Evolutionary conservation across 2,888 invertebrate species (phyloP), one percentile per base, ranked within the genome.

Genomic region (Lasioglossum leucozonium): DNA sequence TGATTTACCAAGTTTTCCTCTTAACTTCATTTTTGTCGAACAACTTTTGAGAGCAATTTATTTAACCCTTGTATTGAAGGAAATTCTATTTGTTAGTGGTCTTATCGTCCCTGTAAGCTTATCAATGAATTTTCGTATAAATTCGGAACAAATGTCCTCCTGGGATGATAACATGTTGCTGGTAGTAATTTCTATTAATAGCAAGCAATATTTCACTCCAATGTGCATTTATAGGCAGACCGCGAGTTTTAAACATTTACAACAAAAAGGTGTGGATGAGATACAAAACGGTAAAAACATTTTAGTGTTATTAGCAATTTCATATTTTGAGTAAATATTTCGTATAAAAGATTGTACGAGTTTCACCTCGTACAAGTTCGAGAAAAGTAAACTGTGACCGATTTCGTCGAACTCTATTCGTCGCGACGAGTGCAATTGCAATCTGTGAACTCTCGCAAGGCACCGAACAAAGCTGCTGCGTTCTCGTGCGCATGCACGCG

Each of bases 381-480:
- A 30, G 30, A 18, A 30, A 58, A n/a, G 30, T 30, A 16, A 30
- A 30, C 8, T 62, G 16, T 30, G 16, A 30, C 18, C 62, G 62
- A 30, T 30, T 62, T 62, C 30, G 37, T 37, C 34, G 65, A 67
- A 67, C 22, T 2, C 8, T 18, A 4, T 34, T 4, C 10, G 67
- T 18, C 34, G 5, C n/a, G n/a, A 69, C n/a, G 69, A 26, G 73
- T 74, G 67, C 75, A 58, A 75, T 77, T 74, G 74, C 69, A 73
- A 76, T 76, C 34, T 69, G 16, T 47, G 42, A n/a, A 44, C 40
- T 72, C 42, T 74, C 47, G 78, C 76, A 79, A n/a, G 58, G 44
- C 79, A 22, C 13, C 58, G 58, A 44, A 84, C 76, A 85, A 76
- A 79, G 79, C 40, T 79, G 42, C 40, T 4, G 30, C 37, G 67